Evolutionary conservation across 2,113 vertebrate genomes (phyloP), one percentile per base, ranked within the genome.

Genomic region (Ia io): DNA sequence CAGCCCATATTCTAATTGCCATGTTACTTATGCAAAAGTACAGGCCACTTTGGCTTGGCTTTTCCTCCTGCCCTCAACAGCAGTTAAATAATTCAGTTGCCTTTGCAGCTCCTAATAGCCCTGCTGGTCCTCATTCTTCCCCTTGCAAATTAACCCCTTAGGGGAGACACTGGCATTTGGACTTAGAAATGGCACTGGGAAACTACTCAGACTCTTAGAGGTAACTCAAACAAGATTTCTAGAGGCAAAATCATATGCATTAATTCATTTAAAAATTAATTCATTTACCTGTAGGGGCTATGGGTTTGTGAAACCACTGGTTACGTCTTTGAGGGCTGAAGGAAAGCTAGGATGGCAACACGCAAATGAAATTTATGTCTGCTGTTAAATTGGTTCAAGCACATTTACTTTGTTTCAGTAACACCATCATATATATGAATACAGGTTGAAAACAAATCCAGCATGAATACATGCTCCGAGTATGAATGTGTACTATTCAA

Each of bases 21-120:
- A 77, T 11, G 61, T 69, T 77, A 79, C 37, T 95, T 95, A 63
- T 79, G 74, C 84, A 74, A 77, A 93, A 88, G 65, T 44, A 88
- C 42, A 97, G 82, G 17, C 23, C 3, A 1, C 74, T 94, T 95
- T 95, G 67, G 78, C 4, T 30, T 37, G 63, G 23, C 23, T 44
- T 49, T 42, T 70, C 69, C 51, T 84, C 35, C 76, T 65, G 32
- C 44, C 59, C 18, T 94, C 73, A 80, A 44, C 84, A 84, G 28
- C 13, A 37, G 47, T 84, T 61, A 91, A 77, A 84, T 90, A 25
- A 44, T 59, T 84, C 93, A 94, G 95, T 91, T 67, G 22, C 42
- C 32, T 73, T 79, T 74, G 67, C 40, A 67, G 42, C 37, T 65
- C 17, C 10, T 20, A 84, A 84, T 8, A 93, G 20, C 1, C 73